Percentiles rank a stretch among this genome's conserved stretches.
These are phyloP conservation scores for Sinocyclocheilus anshuiensis DNA, from an alignment of 2,113 vertebrate genomes.

Conservation along the genomic window DNA sequence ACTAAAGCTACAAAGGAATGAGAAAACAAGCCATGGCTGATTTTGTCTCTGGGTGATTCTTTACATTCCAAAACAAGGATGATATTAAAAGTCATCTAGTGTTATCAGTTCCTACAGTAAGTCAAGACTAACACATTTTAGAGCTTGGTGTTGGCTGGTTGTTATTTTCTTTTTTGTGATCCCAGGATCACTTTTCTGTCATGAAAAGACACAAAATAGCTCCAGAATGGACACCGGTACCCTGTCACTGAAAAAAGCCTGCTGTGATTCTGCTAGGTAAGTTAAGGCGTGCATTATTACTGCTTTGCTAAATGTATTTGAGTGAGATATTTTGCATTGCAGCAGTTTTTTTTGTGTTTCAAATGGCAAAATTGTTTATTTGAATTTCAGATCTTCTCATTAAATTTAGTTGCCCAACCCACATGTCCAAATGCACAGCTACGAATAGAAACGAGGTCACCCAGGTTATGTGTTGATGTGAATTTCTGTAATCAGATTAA, in stretches of 20 bases:
- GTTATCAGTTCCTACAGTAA: neutral
- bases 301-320: neutral
- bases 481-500: neutral
- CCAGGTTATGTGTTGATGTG: neutral
- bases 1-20: slow-evolving; percentile 6
- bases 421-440: neutral
- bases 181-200: too few species aligned
- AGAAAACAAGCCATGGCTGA: slow-evolving; percentile 13
- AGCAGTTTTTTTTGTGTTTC: neutral
- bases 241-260: neutral
- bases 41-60: slow-evolving; percentile 12
- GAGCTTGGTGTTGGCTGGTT: neutral
- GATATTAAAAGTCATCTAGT: neutral
- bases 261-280: neutral
- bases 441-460: neutral
- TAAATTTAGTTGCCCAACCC: neutral
- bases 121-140: neutral
- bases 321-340: neutral
- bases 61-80: neutral
- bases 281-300: neutral
- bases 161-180: neutral
- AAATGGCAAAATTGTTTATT: neutral
- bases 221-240: neutral
- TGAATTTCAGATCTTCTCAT: neutral
- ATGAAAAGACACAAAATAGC: neutral